Evolutionary conservation across 1,140 invertebrate species (phyloP), one percentile per base, ranked within the genome.

Genomic region (Sipha flava): DNA sequence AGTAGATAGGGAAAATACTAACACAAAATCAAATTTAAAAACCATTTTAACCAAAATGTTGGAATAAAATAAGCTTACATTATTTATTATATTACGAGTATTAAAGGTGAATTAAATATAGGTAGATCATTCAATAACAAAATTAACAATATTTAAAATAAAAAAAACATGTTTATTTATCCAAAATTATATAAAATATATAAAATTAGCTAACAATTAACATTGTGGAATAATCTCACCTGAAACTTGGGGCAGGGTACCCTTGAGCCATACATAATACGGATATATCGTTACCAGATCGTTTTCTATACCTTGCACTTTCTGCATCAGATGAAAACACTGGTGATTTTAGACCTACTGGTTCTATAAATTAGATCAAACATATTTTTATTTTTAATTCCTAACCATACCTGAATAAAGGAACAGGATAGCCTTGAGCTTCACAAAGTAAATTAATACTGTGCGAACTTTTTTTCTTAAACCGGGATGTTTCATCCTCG

Each of bases 341-440:
- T 5, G 91, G 92, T 80, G 90, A 89, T 84, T 91, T 91, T 40
- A 88, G 90, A 83, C 89, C 90, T 79, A 91, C 88, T 64, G 91
- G 90, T 87, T 92, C 91, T 92, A 81, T 14, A 62, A 79, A 81
- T 64, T 26, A 80, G 54, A 73, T 23, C 66, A 31, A 52, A 26
- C 14, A 73, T 26, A 23, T 40, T 45, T 29, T 62, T 79, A 79
- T 31, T 79, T 31, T n/a, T 26, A 64, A 37, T 64, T 14, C 34
- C 79, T 75, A 43, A 81, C 52, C 21, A 40, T 82, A 91, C 90
- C 90, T 91, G 88, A 91, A 91, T 83, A 88, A 85, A 83, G 91
- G 92, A 85, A 91, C 89, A 79, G 92, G 92, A 86, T 89, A 91
- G 82, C 90, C 91, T 87, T 91, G 90, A 64, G 90, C 91, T 68